phyloP scores from a whole-genome alignment of 1,140 invertebrate species.

The Ditylenchus dipsaci region DNA sequence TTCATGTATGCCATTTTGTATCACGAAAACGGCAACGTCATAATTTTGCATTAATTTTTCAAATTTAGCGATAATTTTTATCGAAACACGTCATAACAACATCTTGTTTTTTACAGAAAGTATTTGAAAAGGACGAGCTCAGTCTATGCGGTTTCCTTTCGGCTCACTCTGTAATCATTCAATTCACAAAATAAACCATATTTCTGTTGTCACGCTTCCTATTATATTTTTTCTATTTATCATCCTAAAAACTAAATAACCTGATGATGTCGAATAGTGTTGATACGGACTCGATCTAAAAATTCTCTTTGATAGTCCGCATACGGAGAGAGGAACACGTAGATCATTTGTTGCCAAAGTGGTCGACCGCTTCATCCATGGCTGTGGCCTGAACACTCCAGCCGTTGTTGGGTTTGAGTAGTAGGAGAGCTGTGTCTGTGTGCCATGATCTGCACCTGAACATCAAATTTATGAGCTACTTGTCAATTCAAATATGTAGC shows the following conservation, averaged over 20 bases:
- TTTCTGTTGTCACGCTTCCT: too few relatives aligned
- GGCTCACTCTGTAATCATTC: too few relatives aligned
- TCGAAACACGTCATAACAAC: too few relatives aligned
- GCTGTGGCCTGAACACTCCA: constrained; percentile 41
- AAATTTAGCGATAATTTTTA: too few relatives aligned
- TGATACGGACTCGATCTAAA: constrained; percentile 52
- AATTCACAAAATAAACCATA: too few relatives aligned
- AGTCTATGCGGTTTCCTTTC: too few relatives aligned
- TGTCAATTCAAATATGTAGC: constrained; percentile 14
- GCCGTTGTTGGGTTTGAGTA: constrained; percentile 26
- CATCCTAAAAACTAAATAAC: constrained; percentile 16
- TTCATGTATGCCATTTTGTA: too few relatives aligned
- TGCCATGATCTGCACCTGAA: constrained; percentile 45
- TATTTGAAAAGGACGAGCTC: too few relatives aligned
- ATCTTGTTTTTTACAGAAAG: too few relatives aligned
- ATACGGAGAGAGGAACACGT: constrained; percentile 51
- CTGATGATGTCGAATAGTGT: constrained; percentile 57
- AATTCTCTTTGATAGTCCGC: constrained; percentile 57
- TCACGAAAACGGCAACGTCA: too few relatives aligned
- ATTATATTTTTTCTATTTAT: neutral
- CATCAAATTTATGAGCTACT: constrained; percentile 10
- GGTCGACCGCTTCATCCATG: constrained; percentile 56
- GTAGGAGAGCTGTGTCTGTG: constrained; percentile 41
- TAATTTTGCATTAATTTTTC: too few relatives aligned
- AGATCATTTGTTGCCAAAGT: constrained; percentile 52